Conservation (phyloP, 2,888 invertebrate genomes). For the Philonicus albiceps region DNA sequence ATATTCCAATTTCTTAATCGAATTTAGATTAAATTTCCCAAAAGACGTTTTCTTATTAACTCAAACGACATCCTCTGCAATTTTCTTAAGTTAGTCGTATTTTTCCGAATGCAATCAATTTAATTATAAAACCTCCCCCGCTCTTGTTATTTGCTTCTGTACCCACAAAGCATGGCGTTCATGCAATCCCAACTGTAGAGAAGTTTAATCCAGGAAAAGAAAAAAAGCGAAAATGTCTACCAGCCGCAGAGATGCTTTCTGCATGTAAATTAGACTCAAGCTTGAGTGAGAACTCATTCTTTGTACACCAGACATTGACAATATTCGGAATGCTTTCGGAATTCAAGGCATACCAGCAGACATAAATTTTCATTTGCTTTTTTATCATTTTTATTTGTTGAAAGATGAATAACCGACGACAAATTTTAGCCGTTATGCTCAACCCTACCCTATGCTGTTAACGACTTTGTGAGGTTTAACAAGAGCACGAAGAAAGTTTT, state of each 20-base stretch:
- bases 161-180: neutral
- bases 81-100: neutral
- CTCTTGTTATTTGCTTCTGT: neutral
- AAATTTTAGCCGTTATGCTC: neutral
- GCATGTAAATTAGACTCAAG: conserved; percentile 31
- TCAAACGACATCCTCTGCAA: neutral
- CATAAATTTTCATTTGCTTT: conserved; percentile 16
- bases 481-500: neutral
- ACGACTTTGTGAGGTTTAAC: neutral
- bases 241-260: conserved; percentile 23
- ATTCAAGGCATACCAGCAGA: conserved; percentile 12
- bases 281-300: conserved; percentile 6
- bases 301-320: conserved; percentile 19
- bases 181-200: neutral
- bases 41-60: neutral
- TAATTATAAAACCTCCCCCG: neutral
- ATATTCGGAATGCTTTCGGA: conserved; percentile 2
- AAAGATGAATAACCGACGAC: neutral
- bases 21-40: neutral
- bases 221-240: neutral
- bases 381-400: neutral
- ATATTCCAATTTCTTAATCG: neutral
- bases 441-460: neutral
- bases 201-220: neutral
- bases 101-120: neutral